Conservation (phyloP, 2,888 invertebrate genomes). For the Agriopis aurantiaria region DNA sequence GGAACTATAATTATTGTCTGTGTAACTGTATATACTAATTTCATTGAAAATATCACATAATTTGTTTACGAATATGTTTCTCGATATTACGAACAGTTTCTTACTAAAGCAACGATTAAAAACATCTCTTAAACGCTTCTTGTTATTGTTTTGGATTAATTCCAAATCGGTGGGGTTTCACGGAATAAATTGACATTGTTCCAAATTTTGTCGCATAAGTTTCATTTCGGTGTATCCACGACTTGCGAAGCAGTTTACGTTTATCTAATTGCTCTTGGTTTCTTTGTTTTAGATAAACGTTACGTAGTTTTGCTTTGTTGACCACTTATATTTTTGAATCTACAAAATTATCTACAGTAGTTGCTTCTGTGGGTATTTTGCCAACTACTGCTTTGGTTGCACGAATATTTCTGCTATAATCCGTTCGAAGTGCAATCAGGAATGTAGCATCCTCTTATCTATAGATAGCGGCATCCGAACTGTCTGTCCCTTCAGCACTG, state of each 20-base stretch:
- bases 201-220: conserved; percentile 31
- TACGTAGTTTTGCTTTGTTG: not conserved
- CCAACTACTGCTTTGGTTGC: not conserved
- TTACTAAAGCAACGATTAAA: conserved; percentile 24
- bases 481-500: conserved; percentile 65
- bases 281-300: not conserved
- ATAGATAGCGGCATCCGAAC: conserved; percentile 77
- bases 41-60: not conserved
- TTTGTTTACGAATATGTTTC: conserved; percentile 22
- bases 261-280: conserved; percentile 11
- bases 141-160: conserved; percentile 39
- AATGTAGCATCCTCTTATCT: conserved; percentile 66
- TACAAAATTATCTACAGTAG: not conserved
- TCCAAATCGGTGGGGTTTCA: conserved; percentile 40
- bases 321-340: not conserved
- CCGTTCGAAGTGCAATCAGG: conserved; percentile 49
- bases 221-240: conserved; percentile 1
- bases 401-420: conserved; percentile 7
- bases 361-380: not conserved
- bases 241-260: not conserved
- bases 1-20: not conserved
- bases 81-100: conserved; percentile 13
- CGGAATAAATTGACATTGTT: conserved; percentile 42
- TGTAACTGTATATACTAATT: not conserved
- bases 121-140: conserved; percentile 26